phyloP scores from a whole-genome alignment of 1,140 invertebrate species.

The Macrobrachium nipponense region DNA sequence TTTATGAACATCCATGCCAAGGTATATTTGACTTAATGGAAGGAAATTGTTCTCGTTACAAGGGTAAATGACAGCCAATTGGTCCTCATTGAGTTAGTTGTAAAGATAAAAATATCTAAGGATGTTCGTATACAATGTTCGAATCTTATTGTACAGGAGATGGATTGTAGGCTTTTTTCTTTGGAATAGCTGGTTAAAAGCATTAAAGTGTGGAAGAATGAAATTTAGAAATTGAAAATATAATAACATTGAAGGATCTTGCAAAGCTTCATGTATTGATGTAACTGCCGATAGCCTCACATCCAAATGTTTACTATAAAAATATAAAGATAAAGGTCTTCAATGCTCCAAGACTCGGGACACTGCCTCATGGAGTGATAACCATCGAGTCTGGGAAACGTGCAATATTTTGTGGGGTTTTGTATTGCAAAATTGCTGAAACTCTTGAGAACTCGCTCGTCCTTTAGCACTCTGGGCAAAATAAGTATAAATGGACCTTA shows the following conservation, averaged over 20 bases:
- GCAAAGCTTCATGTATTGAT: too few relatives aligned
- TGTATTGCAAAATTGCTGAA: not conserved
- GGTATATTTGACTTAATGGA: not conserved
- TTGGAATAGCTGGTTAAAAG: too few relatives aligned
- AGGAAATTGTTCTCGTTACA: too few relatives aligned
- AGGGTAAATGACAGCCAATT: too few relatives aligned
- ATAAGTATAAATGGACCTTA: too few relatives aligned
- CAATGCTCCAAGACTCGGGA: not conserved
- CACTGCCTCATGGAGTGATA: not conserved
- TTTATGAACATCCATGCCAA: not conserved
- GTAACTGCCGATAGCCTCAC: too few relatives aligned
- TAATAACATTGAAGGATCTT: too few relatives aligned
- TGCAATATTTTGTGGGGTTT: constrained; percentile 23
- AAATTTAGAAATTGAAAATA: too few relatives aligned
- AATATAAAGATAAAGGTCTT: not conserved
- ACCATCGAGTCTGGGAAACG: not conserved
- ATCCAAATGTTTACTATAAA: too few relatives aligned
- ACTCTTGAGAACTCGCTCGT: constrained; percentile 5
- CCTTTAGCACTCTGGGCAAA: not conserved
- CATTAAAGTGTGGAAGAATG: too few relatives aligned
- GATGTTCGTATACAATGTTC: too few relatives aligned
- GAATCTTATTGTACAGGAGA: not conserved
- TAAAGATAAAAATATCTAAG: not conserved
- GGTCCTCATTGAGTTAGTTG: not conserved
- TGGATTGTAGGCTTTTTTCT: not conserved